These are phyloP conservation scores for Callochromis pleurospilus DNA, from an alignment of 2,113 vertebrate genomes.

Conservation along the genomic window DNA sequence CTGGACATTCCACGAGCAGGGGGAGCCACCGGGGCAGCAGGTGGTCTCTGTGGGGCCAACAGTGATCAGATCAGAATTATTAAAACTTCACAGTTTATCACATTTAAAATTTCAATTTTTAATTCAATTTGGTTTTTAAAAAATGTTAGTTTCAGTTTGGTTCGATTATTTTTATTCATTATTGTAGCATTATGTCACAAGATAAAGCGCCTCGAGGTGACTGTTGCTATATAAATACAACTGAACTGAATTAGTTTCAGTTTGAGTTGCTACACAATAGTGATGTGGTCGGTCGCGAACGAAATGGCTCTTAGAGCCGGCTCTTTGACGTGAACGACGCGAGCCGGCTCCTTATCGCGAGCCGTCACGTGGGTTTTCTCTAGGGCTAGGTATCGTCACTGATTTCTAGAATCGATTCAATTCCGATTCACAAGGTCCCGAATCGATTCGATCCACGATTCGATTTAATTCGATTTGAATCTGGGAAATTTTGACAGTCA, in stretches of 20 bases:
- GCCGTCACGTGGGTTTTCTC: no score
- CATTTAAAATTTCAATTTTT: background rate
- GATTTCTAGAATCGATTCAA: no score
- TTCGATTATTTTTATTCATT: background rate
- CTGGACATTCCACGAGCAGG: constrained; percentile 80
- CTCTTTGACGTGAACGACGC: no score
- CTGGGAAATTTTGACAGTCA: no score
- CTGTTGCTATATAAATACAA: background rate
- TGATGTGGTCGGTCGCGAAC: no score
- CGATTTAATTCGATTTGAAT: no score
- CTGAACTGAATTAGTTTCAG: background rate
- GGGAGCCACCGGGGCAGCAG: constrained; percentile 88
- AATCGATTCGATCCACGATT: no score
- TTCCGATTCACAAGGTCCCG: no score
- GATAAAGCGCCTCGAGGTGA: background rate
- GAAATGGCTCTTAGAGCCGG: no score
- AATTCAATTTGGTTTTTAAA: background rate
- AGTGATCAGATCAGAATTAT: background rate
- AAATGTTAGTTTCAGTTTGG: background rate
- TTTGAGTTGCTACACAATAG: background rate
- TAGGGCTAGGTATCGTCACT: no score
- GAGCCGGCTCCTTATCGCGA: no score
- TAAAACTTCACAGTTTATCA: background rate
- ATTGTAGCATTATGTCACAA: background rate
- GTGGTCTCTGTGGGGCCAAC: constrained; percentile 74